A percentile compares a stretch with the other conserved stretches of the same genome.
These are phyloP conservation scores for Excalfactoria chinensis DNA, from an alignment of 2,113 vertebrate genomes.

Conservation along the genomic window DNA sequence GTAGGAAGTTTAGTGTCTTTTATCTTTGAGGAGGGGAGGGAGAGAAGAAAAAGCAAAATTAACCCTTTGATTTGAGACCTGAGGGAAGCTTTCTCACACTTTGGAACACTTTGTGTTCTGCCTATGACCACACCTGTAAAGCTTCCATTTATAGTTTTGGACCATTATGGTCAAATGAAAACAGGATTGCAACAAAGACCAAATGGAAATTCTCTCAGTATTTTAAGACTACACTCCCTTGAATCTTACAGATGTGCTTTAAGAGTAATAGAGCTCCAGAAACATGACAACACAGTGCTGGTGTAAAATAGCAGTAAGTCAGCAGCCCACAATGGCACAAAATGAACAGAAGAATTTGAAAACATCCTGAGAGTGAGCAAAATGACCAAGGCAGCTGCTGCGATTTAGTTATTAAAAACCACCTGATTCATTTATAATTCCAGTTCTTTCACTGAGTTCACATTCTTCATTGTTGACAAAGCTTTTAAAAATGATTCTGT, in stretches of 20 bases:
- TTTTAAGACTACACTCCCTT: not conserved
- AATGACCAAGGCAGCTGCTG: not conserved
- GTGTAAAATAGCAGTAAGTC: not conserved
- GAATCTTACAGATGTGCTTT: not conserved
- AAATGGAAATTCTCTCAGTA: not conserved
- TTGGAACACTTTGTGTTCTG: not conserved
- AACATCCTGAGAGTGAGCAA: not conserved
- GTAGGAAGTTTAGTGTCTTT: not conserved
- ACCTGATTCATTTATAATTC: not conserved
- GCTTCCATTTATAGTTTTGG: not conserved
- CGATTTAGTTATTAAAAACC: not conserved
- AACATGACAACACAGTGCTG: not conserved
- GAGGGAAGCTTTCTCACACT: not conserved
- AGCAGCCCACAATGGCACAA: not conserved
- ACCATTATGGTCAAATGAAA: not conserved
- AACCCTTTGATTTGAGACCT: not conserved
- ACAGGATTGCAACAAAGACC: not conserved
- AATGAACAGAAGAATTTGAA: not conserved
- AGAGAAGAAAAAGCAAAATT: not conserved
- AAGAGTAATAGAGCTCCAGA: not conserved
- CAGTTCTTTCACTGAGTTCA: not conserved
- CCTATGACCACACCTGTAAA: not conserved
- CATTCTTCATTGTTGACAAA: not conserved
- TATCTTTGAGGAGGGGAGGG: not conserved
- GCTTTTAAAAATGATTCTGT: not conserved